These are phyloP conservation scores for Callyntrura sp. DNA, from an alignment of 2,888 invertebrate species.

Conservation along the genomic window DNA sequence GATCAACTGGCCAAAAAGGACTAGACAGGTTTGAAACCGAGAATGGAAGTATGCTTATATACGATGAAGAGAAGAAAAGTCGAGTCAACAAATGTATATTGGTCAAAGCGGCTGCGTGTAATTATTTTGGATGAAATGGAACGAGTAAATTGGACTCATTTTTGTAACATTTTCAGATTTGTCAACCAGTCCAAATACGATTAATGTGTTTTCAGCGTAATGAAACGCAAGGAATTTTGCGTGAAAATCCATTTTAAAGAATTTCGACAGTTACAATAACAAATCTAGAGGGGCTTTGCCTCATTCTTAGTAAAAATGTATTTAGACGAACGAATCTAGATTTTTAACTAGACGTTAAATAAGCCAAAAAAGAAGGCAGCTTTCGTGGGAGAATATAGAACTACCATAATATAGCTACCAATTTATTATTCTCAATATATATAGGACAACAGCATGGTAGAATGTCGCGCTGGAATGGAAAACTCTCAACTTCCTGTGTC, in stretches of 20 bases:
- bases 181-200: not conserved
- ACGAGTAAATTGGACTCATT: not conserved
- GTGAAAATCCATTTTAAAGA: too few species aligned
- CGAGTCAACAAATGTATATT: not conserved
- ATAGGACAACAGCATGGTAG: too few species aligned
- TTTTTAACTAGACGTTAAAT: too few species aligned
- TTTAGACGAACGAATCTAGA: too few species aligned
- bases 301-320: too few species aligned
- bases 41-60: conserved; percentile 13
- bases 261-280: not conserved
- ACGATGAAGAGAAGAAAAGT: not conserved
- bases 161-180: not conserved
- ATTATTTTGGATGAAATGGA: conserved; percentile 12
- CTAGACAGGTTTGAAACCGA: conserved; percentile 17
- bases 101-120: not conserved
- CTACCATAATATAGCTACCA: too few species aligned
- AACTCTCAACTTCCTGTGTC: not conserved
- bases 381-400: too few species aligned
- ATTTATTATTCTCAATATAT: too few species aligned
- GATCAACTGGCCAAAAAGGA: conserved; percentile 51
- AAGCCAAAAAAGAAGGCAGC: too few species aligned
- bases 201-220: too few species aligned
- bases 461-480: not conserved
- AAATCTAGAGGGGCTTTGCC: too few species aligned
- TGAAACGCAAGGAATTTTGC: not conserved